phyloP scores from a whole-genome alignment of 2,888 invertebrate genomes.

The Ferdinandea cuprea region DNA sequence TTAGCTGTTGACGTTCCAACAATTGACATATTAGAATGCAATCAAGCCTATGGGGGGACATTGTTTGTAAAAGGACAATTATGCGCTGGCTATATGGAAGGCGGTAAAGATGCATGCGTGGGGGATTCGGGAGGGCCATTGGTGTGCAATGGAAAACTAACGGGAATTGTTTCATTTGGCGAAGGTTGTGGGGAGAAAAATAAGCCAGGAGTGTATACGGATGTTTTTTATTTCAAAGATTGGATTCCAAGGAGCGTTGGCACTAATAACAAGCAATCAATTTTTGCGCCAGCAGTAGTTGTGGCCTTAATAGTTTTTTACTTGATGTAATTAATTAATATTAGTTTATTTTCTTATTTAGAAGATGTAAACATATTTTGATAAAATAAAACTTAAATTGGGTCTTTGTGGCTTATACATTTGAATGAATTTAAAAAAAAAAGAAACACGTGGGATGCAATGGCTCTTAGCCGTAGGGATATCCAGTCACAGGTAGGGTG shows the following conservation, averaged over 20 bases:
- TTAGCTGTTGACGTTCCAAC: conserved; percentile 66
- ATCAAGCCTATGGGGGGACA: conserved; percentile 76
- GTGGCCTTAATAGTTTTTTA: background rate
- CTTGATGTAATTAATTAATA: background rate
- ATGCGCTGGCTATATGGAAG: conserved; percentile 89
- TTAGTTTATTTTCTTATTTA: no score
- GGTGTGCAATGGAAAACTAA: conserved; percentile 85
- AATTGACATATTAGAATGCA: conserved; percentile 50
- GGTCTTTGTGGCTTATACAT: no score
- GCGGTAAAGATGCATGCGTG: conserved; percentile 90
- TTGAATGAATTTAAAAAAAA: no score
- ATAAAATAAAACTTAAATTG: no score
- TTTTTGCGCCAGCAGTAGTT: background rate
- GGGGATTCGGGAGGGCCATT: conserved; percentile 93
- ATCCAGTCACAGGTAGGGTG: no score
- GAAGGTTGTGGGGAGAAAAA: conserved; percentile 88
- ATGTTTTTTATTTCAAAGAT: conserved; percentile 82
- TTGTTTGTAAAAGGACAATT: conserved; percentile 86
- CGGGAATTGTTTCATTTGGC: conserved; percentile 92
- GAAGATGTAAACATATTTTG: no score
- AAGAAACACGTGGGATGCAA: no score
- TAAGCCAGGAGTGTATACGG: conserved; percentile 89
- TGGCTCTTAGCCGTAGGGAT: no score
- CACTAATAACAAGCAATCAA: background rate
- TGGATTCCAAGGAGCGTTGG: conserved; percentile 49